These are phyloP conservation scores for Picathartes gymnocephalus DNA, from an alignment of 2,113 vertebrate species.

Conservation along the genomic window DNA sequence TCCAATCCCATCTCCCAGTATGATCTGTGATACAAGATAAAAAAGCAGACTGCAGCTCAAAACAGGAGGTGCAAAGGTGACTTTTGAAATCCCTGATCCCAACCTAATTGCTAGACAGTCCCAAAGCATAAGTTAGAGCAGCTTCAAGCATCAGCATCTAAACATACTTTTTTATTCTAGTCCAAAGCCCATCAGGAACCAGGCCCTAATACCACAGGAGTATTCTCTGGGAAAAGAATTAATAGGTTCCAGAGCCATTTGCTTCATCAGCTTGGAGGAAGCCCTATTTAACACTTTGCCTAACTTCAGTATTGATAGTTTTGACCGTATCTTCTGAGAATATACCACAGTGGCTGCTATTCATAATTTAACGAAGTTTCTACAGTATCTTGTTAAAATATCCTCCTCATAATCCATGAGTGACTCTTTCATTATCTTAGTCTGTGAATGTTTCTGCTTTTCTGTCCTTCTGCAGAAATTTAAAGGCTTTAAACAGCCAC, in stretches of 20 bases:
- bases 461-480: conserved; percentile 10
- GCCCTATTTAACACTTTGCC: conserved; percentile 8
- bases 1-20: not conserved
- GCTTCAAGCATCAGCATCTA: conserved; percentile 20
- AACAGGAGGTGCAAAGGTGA: conserved; percentile 12
- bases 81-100: conserved; percentile 12
- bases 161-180: conserved; percentile 19
- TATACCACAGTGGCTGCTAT: not conserved
- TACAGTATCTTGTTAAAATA: not conserved
- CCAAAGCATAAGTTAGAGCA: conserved; percentile 1
- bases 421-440: not conserved
- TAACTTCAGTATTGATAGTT: not conserved
- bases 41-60: not conserved
- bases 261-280: not conserved
- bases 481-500: not conserved
- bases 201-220: not conserved
- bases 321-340: not conserved
- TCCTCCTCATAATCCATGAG: not conserved
- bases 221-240: not conserved
- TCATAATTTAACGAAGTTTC: not conserved
- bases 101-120: conserved; percentile 22
- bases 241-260: conserved; percentile 20
- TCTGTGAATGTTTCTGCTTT: not conserved
- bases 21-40: not conserved
- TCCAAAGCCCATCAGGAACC: not conserved